Conservation (phyloP, 2,797 vertebrate species). For the Ambastaia sidthimunki region DNA sequence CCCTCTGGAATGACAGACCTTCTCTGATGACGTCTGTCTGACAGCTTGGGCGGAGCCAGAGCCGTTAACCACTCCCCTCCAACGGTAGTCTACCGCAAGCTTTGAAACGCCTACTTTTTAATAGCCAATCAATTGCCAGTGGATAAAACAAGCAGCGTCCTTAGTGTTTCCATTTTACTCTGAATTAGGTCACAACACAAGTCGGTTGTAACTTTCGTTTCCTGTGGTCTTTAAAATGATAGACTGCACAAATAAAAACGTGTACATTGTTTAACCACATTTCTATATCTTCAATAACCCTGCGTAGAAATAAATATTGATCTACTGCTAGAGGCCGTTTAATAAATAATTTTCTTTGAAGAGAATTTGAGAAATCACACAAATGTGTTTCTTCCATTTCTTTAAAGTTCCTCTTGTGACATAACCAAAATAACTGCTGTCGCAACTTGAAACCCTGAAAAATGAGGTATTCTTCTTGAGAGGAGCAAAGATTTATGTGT, state of each 20-base stretch:
- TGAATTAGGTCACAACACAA: too few relatives aligned
- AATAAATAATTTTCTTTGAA: not conserved
- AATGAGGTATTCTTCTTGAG: slow-evolving; percentile 3
- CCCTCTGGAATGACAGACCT: too few relatives aligned
- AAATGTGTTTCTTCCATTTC: not conserved
- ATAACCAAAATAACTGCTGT: slow-evolving; percentile 10
- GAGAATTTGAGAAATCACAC: not conserved
- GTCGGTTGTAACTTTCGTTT: too few relatives aligned
- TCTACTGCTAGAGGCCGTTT: not conserved
- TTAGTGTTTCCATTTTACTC: too few relatives aligned
- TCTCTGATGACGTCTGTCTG: too few relatives aligned
- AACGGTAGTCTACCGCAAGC: too few relatives aligned
- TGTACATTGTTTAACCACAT: not conserved
- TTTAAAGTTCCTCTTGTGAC: not conserved
- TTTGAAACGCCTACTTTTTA: too few relatives aligned
- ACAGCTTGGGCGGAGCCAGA: too few relatives aligned
- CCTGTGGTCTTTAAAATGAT: not conserved
- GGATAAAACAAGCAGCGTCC: too few relatives aligned
- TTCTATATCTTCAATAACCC: not conserved
- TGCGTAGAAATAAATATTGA: slow-evolving; percentile 6
- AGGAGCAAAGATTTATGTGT: slow-evolving; percentile 39
- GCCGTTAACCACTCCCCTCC: too few relatives aligned
- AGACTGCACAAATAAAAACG: not conserved
- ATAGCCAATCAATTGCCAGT: too few relatives aligned
- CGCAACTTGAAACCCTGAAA: slow-evolving; percentile 21